Conservation (phyloP, 2,888 invertebrate species). For the Heliconius erato region DNA sequence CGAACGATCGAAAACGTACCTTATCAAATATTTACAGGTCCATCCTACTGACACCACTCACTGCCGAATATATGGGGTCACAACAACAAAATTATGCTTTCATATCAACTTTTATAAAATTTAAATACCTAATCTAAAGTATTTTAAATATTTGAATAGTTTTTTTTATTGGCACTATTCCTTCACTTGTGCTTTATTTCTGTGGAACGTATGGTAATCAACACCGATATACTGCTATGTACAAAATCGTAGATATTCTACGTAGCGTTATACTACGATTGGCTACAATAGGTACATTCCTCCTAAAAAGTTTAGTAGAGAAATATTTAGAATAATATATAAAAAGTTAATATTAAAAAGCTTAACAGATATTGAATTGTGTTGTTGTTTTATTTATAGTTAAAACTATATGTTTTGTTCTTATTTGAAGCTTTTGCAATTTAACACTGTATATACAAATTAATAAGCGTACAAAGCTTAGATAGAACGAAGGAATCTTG, state of each 20-base stretch:
- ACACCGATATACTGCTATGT: slow-evolving; percentile 41
- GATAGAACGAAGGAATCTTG: not conserved
- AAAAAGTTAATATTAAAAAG: too few species aligned
- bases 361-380: too few species aligned
- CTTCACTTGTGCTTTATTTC: not conserved
- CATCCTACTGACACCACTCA: slow-evolving; percentile 67
- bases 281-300: slow-evolving; percentile 54
- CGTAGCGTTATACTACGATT: slow-evolving; percentile 42
- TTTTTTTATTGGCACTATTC: too few species aligned
- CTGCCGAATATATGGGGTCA: slow-evolving; percentile 37
- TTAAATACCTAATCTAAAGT: not conserved
- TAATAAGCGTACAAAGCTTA: not conserved
- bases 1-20: slow-evolving; percentile 62
- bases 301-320: slow-evolving; percentile 47
- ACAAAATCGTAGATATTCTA: slow-evolving; percentile 44
- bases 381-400: too few species aligned
- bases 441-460: not conserved
- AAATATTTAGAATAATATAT: not conserved
- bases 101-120: slow-evolving; percentile 24
- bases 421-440: not conserved
- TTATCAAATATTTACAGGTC: slow-evolving; percentile 72
- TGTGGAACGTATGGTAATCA: slow-evolving; percentile 21
- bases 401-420: too few species aligned
- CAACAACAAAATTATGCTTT: slow-evolving; percentile 43
- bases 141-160: not conserved